Percentiles rank a stretch among this genome's conserved stretches.
These are phyloP conservation scores for Philypnodon macrostomus DNA, from an alignment of 2,797 vertebrate genomes.

Conservation along the genomic window DNA sequence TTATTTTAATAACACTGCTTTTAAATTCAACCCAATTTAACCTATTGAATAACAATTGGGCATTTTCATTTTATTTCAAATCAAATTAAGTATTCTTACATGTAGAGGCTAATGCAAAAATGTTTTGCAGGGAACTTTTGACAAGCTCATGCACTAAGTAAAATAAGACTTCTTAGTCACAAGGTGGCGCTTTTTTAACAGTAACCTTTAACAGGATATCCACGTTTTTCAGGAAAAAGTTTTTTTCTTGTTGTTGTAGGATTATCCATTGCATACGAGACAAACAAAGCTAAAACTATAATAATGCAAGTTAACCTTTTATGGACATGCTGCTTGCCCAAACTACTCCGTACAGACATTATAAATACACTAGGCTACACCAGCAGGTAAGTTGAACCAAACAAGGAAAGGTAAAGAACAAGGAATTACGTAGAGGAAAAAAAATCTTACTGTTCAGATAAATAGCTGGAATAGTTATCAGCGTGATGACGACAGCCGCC, in stretches of 20 bases:
- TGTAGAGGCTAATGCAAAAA: conserved; percentile 35
- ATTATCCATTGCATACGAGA: neutral
- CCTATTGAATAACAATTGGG: no score
- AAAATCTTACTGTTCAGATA: conserved; percentile 75
- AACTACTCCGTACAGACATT: no score
- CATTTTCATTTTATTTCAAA: no score
- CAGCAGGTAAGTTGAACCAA: neutral
- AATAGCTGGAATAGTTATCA: conserved; percentile 74
- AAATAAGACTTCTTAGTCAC: conserved; percentile 22
- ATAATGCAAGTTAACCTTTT: no score
- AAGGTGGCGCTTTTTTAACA: conserved; percentile 52
- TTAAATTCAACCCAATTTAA: no score
- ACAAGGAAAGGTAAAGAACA: neutral
- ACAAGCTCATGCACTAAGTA: neutral
- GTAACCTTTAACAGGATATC: neutral
- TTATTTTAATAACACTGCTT: no score
- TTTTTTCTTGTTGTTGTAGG: no score
- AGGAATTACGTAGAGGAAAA: neutral
- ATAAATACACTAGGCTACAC: no score
- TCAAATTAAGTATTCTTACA: no score
- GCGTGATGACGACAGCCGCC: conserved; percentile 72
- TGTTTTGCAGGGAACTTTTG: conserved; percentile 9
- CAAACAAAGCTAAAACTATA: neutral
- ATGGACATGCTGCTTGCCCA: no score
- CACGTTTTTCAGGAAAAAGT: no score